Evolutionary conservation across 2,113 vertebrate species (phyloP), one percentile per base, ranked within the genome.

Genomic region (Nothocercus nigrocapillus): DNA sequence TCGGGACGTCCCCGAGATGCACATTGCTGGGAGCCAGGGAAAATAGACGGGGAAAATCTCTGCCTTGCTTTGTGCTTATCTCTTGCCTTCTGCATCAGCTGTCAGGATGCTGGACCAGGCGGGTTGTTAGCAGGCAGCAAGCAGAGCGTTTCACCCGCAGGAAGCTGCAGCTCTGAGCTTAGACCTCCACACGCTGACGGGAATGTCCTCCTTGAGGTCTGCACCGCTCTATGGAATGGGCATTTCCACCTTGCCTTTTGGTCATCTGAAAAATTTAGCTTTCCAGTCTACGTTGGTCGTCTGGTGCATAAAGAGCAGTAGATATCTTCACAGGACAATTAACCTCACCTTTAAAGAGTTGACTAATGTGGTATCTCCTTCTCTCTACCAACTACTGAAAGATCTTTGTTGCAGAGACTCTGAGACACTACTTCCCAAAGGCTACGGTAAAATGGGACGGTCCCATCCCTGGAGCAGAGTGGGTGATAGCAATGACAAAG

Each of bases 171-270:
- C 6, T 1, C 47, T 5, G 2, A 84, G 44, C 72, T 92, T 89
- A 90, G 79, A 76, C 62, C 77, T 19, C 19, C 88, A 90, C 18
- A 56, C 93, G n/a, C 86, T 90, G 90, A 92, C 79, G 72, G 92
- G 92, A 89, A 92, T 83, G 49, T 44, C 86, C 68, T 75, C 64
- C 49, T 49, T 1, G 7, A 75, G 88, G 76, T 92, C 88, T 67
- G 66, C 82, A 13, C 61, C 61, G 8, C 79, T 53, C 81, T 15
- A 1, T 30, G 5, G 1, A 74, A 84, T 82, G 83, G 1, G 6
- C 44, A 32, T 84, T 92, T 89, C 93, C 92, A 94, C 90, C 92
- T 96, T 96, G 83, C 92, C 86, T 61, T 95, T 92, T 86, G 90
- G 25, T 58, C 56, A 67, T 1, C 0, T 34, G 66, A 77, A 96